Evolutionary conservation across 2,888 invertebrate species (phyloP).

Genomic region (Zygothrica quintamaculata): DNA sequence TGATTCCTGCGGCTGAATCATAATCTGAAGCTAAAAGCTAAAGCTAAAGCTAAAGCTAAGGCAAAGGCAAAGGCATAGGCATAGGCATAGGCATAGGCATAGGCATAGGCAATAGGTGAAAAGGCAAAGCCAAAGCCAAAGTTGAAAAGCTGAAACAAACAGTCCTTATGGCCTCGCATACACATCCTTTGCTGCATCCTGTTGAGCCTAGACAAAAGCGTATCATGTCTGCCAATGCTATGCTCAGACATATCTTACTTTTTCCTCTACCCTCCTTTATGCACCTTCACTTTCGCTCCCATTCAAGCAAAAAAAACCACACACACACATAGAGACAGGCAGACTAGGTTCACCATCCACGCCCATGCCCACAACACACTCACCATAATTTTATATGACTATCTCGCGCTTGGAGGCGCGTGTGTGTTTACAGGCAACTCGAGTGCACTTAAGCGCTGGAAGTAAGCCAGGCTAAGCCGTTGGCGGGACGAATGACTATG

Average conservation of each 20-base stretch:
- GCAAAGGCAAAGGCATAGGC: slow-evolving; percentile 28
- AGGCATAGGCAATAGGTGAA: not conserved
- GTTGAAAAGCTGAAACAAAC: slow-evolving; percentile 48
- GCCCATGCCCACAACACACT: slow-evolving; percentile 36
- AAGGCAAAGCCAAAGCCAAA: slow-evolving; percentile 13
- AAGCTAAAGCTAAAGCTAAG: slow-evolving; percentile 10
- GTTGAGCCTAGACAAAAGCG: slow-evolving; percentile 65
- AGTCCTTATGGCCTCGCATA: slow-evolving; percentile 32
- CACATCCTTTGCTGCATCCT: slow-evolving; percentile 50
- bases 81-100: slow-evolving; percentile 17
- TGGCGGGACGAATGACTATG: slow-evolving; percentile 33
- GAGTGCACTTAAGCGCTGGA: slow-evolving; percentile 73
- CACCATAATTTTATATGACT: slow-evolving; percentile 49
- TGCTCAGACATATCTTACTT: not conserved
- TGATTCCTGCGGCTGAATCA: slow-evolving; percentile 6
- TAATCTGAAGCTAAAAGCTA: slow-evolving; percentile 27
- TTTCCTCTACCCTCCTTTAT: not conserved
- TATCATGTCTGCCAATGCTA: slow-evolving; percentile 63
- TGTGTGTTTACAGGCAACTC: slow-evolving; percentile 75
- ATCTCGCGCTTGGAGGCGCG: slow-evolving; percentile 51
- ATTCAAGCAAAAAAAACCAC: too few species aligned
- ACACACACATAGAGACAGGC: too few species aligned
- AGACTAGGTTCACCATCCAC: too few species aligned
- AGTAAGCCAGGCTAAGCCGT: slow-evolving; percentile 61
- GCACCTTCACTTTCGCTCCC: too few species aligned